Evolutionary conservation across 1,140 invertebrate genomes (phyloP).

Genomic region (Aleiodes sp.): DNA sequence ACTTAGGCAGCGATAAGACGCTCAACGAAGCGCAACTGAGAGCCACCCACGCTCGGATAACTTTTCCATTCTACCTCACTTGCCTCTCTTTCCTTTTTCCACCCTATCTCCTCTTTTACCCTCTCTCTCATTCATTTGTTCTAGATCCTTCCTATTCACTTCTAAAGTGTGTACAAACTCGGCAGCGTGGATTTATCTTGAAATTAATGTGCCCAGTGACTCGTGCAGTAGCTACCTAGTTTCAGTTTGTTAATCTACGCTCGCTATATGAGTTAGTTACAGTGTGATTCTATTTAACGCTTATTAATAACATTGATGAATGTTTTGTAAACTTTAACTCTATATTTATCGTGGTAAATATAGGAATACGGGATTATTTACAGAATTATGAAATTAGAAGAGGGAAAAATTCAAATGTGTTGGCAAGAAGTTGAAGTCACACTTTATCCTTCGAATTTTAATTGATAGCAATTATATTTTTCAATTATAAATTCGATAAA

Average conservation of each 20-base stretch:
- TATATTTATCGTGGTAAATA: background rate
- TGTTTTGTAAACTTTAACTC: no score
- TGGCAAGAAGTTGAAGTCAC: background rate
- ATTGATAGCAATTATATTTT: background rate
- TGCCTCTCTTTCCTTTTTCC: background rate
- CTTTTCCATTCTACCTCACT: background rate
- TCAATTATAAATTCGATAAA: background rate
- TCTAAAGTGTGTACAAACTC: background rate
- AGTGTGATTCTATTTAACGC: background rate
- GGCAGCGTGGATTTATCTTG: background rate
- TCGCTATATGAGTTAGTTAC: background rate
- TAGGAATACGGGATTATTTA: background rate
- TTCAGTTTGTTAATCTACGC: background rate
- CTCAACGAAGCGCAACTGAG: slow-evolving; percentile 16
- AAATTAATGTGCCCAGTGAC: slow-evolving; percentile 16
- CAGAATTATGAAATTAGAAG: background rate
- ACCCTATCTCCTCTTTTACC: background rate
- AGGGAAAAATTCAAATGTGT: background rate
- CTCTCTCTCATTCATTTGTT: background rate
- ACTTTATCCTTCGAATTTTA: background rate
- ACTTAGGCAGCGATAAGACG: slow-evolving; percentile 22
- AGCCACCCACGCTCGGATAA: slow-evolving; percentile 12
- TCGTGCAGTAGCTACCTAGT: slow-evolving; percentile 3
- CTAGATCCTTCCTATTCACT: background rate
- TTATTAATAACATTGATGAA: background rate